Evolutionary conservation across 1,140 invertebrate species (phyloP).

Genomic region (Diorhabda elongata): DNA sequence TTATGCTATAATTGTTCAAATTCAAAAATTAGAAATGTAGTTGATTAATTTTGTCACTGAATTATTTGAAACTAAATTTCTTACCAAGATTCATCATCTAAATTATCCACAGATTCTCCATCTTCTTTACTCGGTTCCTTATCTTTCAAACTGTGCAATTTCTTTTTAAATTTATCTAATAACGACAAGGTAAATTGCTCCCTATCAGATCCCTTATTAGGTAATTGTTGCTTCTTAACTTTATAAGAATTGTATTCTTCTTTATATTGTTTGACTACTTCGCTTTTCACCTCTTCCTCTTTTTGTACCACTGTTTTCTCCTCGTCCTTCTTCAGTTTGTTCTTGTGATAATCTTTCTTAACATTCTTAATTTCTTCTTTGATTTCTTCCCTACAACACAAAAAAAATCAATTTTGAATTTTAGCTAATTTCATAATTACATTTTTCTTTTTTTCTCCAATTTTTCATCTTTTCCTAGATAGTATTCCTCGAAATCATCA

Average conservation of each 20-base stretch:
- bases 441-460: conserved; percentile 63
- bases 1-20: too few relatives aligned
- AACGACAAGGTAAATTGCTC: conserved; percentile 73
- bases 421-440: conserved; percentile 46
- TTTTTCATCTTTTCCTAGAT: conserved; percentile 61
- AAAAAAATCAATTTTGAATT: conserved; percentile 31
- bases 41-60: too few relatives aligned
- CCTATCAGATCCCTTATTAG: conserved; percentile 65
- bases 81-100: conserved; percentile 34
- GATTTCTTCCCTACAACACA: conserved; percentile 65
- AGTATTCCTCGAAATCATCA: conserved; percentile 33
- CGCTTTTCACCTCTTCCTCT: conserved; percentile 52
- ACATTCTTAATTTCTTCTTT: conserved; percentile 70
- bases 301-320: conserved; percentile 49
- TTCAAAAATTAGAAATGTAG: too few relatives aligned
- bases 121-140: conserved; percentile 44
- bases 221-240: conserved; percentile 59
- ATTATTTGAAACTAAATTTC: conserved; percentile 17
- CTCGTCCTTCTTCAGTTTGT: conserved; percentile 58
- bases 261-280: conserved; percentile 68
- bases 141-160: conserved; percentile 65
- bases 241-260: conserved; percentile 76
- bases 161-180: conserved; percentile 78
- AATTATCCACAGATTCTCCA: conserved; percentile 45
- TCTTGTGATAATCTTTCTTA: conserved; percentile 62